Evolutionary conservation across 2,888 invertebrate genomes (phyloP).

Genomic region (Harpagoxenus sublaevis): DNA sequence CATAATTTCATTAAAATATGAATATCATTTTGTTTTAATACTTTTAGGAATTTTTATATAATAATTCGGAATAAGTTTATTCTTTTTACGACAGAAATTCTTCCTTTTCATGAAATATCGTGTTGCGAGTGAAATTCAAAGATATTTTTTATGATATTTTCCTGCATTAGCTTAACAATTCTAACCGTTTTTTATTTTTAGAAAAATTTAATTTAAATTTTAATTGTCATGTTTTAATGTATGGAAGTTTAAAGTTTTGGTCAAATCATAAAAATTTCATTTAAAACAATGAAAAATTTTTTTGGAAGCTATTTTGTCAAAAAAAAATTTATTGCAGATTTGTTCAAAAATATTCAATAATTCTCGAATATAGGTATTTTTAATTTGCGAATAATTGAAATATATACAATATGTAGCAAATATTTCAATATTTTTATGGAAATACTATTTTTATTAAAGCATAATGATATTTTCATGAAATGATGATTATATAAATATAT

Average conservation of each 20-base stretch:
- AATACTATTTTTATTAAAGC: neutral
- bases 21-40: neutral
- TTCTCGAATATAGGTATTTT: neutral
- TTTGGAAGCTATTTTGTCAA: neutral
- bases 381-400: neutral
- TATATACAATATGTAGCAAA: neutral
- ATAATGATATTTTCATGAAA: too few relatives aligned
- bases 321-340: neutral
- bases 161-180: neutral
- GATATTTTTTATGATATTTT: neutral
- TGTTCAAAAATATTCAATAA: neutral
- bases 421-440: neutral
- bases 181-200: neutral
- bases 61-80: neutral
- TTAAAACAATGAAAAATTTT: neutral
- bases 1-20: neutral
- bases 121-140: neutral
- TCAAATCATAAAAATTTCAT: neutral
- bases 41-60: neutral
- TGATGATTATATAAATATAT: too few relatives aligned
- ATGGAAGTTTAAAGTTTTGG: neutral
- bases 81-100: too few relatives aligned
- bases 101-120: neutral
- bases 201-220: slow-evolving; percentile 6
- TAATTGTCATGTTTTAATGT: neutral